phyloP scores from a whole-genome alignment of 2,113 vertebrate genomes.

The Corvus moneduloides region DNA sequence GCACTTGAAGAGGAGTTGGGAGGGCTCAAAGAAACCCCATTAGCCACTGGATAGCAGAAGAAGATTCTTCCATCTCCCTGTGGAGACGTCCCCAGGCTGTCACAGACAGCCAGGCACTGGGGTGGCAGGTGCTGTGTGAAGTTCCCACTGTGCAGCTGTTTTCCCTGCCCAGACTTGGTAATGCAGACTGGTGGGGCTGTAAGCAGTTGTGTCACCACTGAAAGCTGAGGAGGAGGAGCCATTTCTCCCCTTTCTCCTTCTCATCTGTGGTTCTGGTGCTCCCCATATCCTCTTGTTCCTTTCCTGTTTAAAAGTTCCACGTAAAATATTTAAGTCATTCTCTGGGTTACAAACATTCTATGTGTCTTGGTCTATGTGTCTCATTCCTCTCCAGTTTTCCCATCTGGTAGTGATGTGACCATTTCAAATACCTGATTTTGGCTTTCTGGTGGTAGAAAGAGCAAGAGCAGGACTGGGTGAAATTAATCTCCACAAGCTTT shows the following conservation, averaged over 20 bases:
- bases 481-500: neutral
- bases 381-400: neutral
- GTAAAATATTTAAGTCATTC: neutral
- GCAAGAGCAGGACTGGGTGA: neutral
- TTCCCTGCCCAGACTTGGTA: neutral
- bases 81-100: neutral
- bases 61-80: neutral
- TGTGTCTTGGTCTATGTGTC: neutral
- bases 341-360: neutral
- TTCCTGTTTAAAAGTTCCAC: neutral
- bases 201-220: constrained; percentile 56
- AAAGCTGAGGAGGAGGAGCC: neutral
- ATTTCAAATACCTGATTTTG: neutral
- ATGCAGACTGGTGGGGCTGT: neutral
- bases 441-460: constrained; percentile 43
- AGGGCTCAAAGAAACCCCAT: neutral
- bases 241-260: neutral
- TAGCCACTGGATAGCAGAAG: neutral
- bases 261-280: neutral
- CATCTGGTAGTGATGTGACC: neutral
- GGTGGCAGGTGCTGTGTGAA: neutral
- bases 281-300: neutral
- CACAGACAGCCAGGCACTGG: neutral
- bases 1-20: neutral
- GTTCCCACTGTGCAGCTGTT: neutral